Conservation (phyloP, 2,888 invertebrate genomes). For the Hymenopus coronatus region DNA sequence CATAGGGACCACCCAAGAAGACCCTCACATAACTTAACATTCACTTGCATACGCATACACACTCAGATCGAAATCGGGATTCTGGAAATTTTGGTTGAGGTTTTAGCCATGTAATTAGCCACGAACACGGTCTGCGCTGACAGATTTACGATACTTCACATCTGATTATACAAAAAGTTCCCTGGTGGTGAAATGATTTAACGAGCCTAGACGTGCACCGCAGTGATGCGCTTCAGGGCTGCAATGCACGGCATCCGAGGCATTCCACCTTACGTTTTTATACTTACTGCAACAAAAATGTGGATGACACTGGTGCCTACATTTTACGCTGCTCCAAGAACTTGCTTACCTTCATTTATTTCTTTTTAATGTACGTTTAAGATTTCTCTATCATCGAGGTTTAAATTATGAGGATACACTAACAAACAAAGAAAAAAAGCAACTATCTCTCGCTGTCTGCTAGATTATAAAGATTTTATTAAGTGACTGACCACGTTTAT, state of each 20-base stretch:
- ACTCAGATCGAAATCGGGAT: not conserved
- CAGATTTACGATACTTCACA: not conserved
- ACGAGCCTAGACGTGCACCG: not conserved
- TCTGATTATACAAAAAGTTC: not conserved
- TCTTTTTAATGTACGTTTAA: too few species aligned
- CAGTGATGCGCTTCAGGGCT: too few species aligned
- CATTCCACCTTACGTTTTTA: not conserved
- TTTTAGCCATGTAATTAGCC: not conserved
- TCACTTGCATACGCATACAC: not conserved
- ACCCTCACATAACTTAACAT: conserved; percentile 3
- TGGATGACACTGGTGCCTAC: not conserved
- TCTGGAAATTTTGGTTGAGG: not conserved
- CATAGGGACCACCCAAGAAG: conserved; percentile 11
- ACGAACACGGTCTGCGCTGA: not conserved
- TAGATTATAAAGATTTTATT: too few species aligned
- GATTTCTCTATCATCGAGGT: too few species aligned
- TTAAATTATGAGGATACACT: too few species aligned
- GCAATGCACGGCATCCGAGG: not conserved
- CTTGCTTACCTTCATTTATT: too few species aligned
- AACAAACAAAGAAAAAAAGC: too few species aligned
- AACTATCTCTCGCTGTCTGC: too few species aligned
- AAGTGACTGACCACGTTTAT: too few species aligned
- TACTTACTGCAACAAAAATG: not conserved
- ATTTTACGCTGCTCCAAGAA: too few species aligned
- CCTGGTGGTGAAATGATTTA: not conserved